Percentiles rank a stretch among this genome's conserved stretches.
phyloP scores from a whole-genome alignment of 2,113 vertebrate species.

The Typhlomys cinereus region DNA sequence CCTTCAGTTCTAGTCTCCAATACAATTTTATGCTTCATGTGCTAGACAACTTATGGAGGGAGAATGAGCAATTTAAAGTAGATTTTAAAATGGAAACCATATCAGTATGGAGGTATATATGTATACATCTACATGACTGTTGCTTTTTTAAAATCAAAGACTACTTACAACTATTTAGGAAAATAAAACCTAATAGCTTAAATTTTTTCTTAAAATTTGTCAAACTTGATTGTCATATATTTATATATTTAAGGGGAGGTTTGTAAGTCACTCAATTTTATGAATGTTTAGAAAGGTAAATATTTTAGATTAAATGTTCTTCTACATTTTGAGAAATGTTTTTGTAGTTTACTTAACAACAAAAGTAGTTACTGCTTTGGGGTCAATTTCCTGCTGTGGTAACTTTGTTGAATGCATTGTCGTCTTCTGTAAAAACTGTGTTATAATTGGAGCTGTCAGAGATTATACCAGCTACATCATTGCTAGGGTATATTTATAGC shows the following conservation, averaged over 20 bases:
- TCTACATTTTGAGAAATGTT: background rate
- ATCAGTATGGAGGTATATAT: background rate
- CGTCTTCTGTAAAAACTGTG: background rate
- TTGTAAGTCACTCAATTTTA: slow-evolving; percentile 10
- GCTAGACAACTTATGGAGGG: background rate
- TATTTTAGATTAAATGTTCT: slow-evolving; percentile 25
- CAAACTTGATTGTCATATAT: background rate
- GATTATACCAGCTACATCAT: background rate
- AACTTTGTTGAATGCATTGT: background rate
- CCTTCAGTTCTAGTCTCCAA: background rate
- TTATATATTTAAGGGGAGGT: slow-evolving; percentile 10
- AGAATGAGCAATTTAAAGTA: slow-evolving; percentile 4
- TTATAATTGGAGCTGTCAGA: background rate
- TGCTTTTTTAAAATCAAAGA: background rate
- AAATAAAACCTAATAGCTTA: background rate
- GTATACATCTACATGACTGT: too few relatives aligned
- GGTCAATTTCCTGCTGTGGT: background rate
- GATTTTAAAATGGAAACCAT: background rate
- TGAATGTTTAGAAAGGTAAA: background rate
- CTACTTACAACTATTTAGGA: background rate
- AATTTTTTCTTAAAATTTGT: slow-evolving; percentile 32
- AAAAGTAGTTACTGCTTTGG: background rate
- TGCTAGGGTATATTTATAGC: background rate
- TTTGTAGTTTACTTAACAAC: background rate
- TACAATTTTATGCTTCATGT: background rate